These are phyloP conservation scores for Oasisia sp. DNA, from an alignment of 2,888 invertebrate genomes.

Conservation along the genomic window DNA sequence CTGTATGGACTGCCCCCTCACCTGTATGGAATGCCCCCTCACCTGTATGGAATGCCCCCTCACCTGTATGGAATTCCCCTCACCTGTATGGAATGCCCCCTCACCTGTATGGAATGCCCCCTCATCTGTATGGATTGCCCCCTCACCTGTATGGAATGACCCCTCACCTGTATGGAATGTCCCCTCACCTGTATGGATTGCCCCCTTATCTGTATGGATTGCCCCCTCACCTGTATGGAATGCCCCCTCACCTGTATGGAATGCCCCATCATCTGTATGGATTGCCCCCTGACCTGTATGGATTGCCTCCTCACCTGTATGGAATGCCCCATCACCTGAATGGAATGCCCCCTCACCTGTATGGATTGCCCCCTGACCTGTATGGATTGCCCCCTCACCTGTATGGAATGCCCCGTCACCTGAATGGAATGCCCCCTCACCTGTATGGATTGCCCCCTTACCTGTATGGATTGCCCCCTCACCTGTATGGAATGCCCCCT, in stretches of 20 bases:
- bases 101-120: constrained; percentile 78
- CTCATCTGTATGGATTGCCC: constrained; percentile 76
- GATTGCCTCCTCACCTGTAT: constrained; percentile 77
- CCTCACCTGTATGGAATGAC: constrained; percentile 78
- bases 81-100: constrained; percentile 76
- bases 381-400: constrained; percentile 76
- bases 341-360: constrained; percentile 75
- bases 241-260: constrained; percentile 78
- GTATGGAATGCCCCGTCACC: constrained; percentile 77
- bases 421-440: constrained; percentile 74
- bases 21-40: constrained; percentile 77
- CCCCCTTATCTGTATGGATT: too few relatives aligned
- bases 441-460: too few relatives aligned
- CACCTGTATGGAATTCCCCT: constrained; percentile 77
- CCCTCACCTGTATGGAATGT: constrained; percentile 74
- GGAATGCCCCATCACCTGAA: constrained; percentile 77
- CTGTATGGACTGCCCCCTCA: constrained; percentile 76
- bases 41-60: constrained; percentile 76
- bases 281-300: constrained; percentile 76
- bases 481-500: constrained; percentile 76
- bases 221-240: constrained; percentile 74
- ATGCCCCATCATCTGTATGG: too few relatives aligned
- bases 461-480: too few relatives aligned
- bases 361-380: constrained; percentile 76
- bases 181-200: constrained; percentile 76